Conservation (phyloP, 1,140 invertebrate species). For the Dermatophagoides farinae region DNA sequence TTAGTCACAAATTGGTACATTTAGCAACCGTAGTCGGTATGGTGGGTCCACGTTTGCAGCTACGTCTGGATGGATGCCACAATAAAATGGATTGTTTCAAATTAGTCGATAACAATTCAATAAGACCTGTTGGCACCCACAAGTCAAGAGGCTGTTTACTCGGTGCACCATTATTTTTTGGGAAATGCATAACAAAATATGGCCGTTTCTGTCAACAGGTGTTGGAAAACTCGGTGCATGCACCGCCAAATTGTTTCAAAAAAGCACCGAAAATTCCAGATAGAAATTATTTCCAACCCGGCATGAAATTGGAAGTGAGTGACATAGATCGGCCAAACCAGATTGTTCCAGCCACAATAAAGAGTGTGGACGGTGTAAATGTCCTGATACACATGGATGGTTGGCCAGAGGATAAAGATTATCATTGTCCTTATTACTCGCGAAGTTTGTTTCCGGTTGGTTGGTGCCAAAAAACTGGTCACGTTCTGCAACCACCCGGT, state of each 20-base stretch:
- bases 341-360: slow-evolving; percentile 87
- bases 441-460: slow-evolving; percentile 88
- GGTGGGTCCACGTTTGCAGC: slow-evolving; percentile 59
- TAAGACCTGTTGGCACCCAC: slow-evolving; percentile 80
- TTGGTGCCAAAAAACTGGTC: slow-evolving; percentile 78
- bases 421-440: slow-evolving; percentile 81
- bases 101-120: slow-evolving; percentile 81
- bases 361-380: slow-evolving; percentile 65
- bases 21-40: slow-evolving; percentile 85
- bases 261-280: slow-evolving; percentile 59
- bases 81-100: slow-evolving; percentile 97
- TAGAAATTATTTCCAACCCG: slow-evolving; percentile 53
- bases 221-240: slow-evolving; percentile 71
- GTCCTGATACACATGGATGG: slow-evolving; percentile 94
- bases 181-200: slow-evolving; percentile 90
- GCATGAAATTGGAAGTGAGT: slow-evolving; percentile 86
- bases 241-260: slow-evolving; percentile 67
- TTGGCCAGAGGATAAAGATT: slow-evolving; percentile 91
- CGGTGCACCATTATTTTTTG: slow-evolving; percentile 70
- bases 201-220: slow-evolving; percentile 82
- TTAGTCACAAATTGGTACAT: slow-evolving; percentile 83
- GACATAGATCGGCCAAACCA: slow-evolving; percentile 89
- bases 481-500: slow-evolving; percentile 81
- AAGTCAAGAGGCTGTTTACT: slow-evolving; percentile 77
- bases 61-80: slow-evolving; percentile 83